Evolutionary conservation across 2,797 vertebrate species (phyloP), one percentile per base, ranked within the genome.

Genomic region (Sparidentex hasta): DNA sequence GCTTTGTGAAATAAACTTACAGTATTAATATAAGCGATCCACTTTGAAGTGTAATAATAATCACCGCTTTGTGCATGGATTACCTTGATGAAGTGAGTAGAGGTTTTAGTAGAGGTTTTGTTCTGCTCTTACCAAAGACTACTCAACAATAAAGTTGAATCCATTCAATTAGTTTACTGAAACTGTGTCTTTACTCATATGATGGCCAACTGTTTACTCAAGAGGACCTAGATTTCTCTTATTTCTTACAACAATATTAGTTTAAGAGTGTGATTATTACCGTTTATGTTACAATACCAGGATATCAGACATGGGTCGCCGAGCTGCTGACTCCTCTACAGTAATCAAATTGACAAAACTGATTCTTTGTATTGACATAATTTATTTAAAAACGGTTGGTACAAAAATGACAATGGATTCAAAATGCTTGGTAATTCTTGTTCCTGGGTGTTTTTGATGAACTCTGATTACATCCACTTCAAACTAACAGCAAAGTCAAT

Each of bases 51-150:
- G 78, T 65, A 61, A 79, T 41, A 64, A 74, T 65, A 65, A 83
- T 59, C 69, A 52, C 20, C 71, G 63, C 76, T 86, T 86, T 79
- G 44, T 84, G 87, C 88, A 90, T 91, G 83, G 63, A 82, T 17
- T 57, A 47, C 75, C 50, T 76, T 72, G 57, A 68, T 73, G 65
- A 11, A 62, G 23, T 77, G 67, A 80, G 33, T 33, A 8, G 33
- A 33, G 33, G 33, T 33, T 33, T 71, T 59, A 47, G 59, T 73
- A 65, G 13, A 65, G 13, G 65, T 77, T 87, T 87, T 81, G 66
- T 76, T 85, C 54, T 80, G 41, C 52, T 55, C 62, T 82, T 76
- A 84, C 58, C 21, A 63, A 71, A 33, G 33, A 7, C 33, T 0
- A 33, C 8, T 33, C 8, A 7, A 33, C 33, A 33, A 33, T 33